Evolutionary conservation across 2,888 invertebrate species (phyloP), one percentile per base, ranked within the genome.

Genomic region (Andrena camellia): DNA sequence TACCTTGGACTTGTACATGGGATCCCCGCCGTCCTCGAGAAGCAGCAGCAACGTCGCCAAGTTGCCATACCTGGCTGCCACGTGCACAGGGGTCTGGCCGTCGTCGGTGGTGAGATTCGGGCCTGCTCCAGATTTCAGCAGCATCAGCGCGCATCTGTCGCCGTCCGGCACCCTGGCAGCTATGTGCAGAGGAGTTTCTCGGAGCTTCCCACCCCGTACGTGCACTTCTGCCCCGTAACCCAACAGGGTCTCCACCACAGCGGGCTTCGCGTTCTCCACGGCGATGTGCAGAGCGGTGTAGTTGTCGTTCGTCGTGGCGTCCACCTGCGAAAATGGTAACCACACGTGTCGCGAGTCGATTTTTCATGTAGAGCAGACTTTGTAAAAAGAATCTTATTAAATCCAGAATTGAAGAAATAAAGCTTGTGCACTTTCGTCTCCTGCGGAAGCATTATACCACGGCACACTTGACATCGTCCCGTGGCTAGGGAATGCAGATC

Each of bases 191-290:
- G 99, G 98, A 0, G 99, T 99, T 94, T 99, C 99, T 62, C 97
- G 96, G 83, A 97, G 95, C 91, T 96, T 97, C 0, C 98, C 98
- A 42, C 98, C 98, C 92, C 98, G 96, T 31, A 99, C 97, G 94
- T 99, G 99, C 2, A 99, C 99, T 93, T 99, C 98, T 1, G 99
- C 99, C 26, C 99, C 99, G 92, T 97, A 99, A 0, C 99, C 99
- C 3, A 99, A 95, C 73, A 99, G 95, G 0, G 98, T 98, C 94
- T 99, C 99, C 31, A 99, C 99, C 2, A 99, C 99, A 7, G 97
- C 97, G 1, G 99, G 99, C 91, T 98, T 98, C 81, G 98, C 97
- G 0, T 98, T 97, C 94, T 98, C 98, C 1, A 99, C 99, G 4
- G 99, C 99, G 91, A 99, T 98, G 93, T 99, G 99, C 0, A 99